Evolutionary conservation across 2,797 vertebrate genomes (phyloP), one percentile per base, ranked within the genome.

Genomic region (Onychomys torridus): DNA sequence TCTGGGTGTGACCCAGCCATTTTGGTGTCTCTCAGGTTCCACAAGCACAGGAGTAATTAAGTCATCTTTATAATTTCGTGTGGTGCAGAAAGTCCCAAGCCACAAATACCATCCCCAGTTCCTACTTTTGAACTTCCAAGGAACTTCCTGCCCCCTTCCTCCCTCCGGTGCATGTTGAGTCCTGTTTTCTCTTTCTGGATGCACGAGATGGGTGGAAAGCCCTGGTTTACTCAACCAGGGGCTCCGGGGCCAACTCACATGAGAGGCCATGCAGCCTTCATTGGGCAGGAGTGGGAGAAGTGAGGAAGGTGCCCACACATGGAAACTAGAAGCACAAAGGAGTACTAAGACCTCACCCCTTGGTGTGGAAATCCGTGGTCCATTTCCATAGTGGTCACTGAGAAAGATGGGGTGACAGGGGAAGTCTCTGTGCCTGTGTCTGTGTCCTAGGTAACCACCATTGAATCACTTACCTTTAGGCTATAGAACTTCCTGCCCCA

Each of bases 1-100:
- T 63, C 93, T 91, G 96, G 92, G 95, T 91, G 89, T 96, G 92
- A 95, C 95, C 96, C 88, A 55, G 75, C 81, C 90, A 0, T 91
- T 97, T 92, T 81, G 82, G 23, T 55, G 97, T 96, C 84, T 96
- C 40, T 91, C 71, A 32, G 49, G 71, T 96, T 97, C 96, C 71
- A 73, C 77, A 95, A 93, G 89, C 79, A 61, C 83, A 76, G 61
- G 92, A 97, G 93, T 95, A 97, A 84, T 98, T 97, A 97, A 97
- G 95, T 93, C 97, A 97, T 90, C 97, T 94, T 97, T 61, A 6
- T 96, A 93, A 95, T 84, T 97, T 94, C 59, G 55, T 91, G 59
- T 71, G 52, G 29, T 46, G 49, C 84, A 76, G 77, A 91, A 92
- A 97, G 59, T 86, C 88, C 93, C 91, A 3, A 92, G 8, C 96